Evolutionary conservation across 35 echinoderm and acorn worm genomes (phyloP).

Genomic region (Diadema setosum): DNA sequence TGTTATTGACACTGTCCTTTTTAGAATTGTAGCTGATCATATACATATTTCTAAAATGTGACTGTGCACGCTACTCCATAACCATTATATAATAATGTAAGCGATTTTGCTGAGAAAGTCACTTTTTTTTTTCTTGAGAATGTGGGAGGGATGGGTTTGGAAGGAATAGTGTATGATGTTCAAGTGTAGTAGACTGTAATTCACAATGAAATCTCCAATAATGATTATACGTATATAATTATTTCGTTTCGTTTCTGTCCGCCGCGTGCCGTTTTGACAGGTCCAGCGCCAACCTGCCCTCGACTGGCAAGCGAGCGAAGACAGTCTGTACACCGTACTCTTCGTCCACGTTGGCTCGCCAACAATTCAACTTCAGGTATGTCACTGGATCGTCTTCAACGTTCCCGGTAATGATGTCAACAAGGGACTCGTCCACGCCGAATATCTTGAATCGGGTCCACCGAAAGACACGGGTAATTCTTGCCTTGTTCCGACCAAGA

Average conservation of each 20-base stretch:
- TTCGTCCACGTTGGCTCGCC: slow-evolving; percentile 58
- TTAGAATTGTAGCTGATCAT: no score
- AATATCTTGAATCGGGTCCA: slow-evolving; percentile 86
- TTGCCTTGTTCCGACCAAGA: neutral
- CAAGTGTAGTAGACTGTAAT: neutral
- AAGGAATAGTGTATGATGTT: neutral
- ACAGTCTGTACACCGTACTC: slow-evolving; percentile 65
- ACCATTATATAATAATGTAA: no score
- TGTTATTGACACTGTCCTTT: no score
- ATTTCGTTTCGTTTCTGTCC: no score
- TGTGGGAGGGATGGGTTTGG: no score
- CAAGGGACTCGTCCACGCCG: slow-evolving; percentile 46
- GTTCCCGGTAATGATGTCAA: slow-evolving; percentile 51
- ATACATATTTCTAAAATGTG: no score
- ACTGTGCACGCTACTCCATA: no score
- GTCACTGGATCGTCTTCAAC: slow-evolving; percentile 86
- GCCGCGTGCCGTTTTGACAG: slow-evolving; percentile 17
- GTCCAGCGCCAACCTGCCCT: slow-evolving; percentile 63
- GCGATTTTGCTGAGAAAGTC: no score
- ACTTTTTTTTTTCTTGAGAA: neutral
- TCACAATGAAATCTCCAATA: neutral
- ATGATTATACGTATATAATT: neutral
- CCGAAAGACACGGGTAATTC: slow-evolving; percentile 71
- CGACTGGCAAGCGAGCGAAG: slow-evolving; percentile 55
- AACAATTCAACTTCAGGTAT: slow-evolving; percentile 43